Evolutionary conservation across 2,888 invertebrate genomes (phyloP), one percentile per base, ranked within the genome.

Genomic region (Leptopilina myrica): DNA sequence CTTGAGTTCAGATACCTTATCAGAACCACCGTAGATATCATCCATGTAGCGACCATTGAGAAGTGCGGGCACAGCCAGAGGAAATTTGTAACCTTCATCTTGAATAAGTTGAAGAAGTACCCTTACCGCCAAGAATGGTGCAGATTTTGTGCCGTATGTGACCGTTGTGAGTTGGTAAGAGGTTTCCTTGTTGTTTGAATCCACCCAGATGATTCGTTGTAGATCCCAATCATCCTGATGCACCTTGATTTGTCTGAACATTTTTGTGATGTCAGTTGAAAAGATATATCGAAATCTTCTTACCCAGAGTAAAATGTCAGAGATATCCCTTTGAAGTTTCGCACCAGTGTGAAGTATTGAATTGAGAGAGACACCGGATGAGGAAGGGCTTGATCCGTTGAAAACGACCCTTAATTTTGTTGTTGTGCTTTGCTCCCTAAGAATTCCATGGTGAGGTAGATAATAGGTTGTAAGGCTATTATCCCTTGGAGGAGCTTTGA

Each of bases 11-110:
- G 26, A 64, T 2, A 33, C 11, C 2, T 26, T 2, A 26, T 64
- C 79, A 67, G 15, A n/a, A 6, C 15, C 59, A 7, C 59, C 59
- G 26, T 67, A 79, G n/a, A 77, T 77, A 20, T 77, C 79, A 6
- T 79, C 79, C 7, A 76, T 64, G 33, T 79, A 79, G n/a, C 77
- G 65, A 1, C 79, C 79, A 2, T 77, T 64, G 59, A 66, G 53
- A 46, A 79, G 76, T n/a, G 69, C 49, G 40, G 65, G 46, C 5
- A 79, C 73, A 1, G 62, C 76, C 7, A 79, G 49, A 2, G 77
- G 85, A 26, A 64, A 33, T 33, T 3, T 20, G 12, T 64, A 26
- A 4, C 12, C 64, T 64, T 64, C 64, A 14, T 26, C 26, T 11
- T 64, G 2, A 11, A 64, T 64, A 33, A 64, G 64, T 33, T 64